Base-by-base conservation (phyloP, 2,797 vertebrate genomes). In the Melanotaenia trifasciata region DNA sequence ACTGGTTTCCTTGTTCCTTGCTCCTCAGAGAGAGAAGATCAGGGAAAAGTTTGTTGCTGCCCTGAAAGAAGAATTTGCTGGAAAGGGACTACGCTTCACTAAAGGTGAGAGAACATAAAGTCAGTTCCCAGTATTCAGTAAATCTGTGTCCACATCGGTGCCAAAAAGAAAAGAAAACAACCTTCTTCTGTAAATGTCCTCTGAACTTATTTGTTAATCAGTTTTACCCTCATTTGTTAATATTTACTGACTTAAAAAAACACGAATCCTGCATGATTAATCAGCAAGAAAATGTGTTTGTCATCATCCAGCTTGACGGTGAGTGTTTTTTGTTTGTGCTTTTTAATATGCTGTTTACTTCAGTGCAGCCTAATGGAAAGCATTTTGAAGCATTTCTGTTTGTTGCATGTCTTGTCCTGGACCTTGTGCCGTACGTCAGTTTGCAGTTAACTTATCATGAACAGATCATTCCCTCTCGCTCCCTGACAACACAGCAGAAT, bases 31-130 rank as follows among this genome's bases (percentile, higher is more conserved):
- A 85, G 98, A 99, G 84, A 96, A 94, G 91, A 99, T 99, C 77
- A 94, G 96, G 72, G 97, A 99, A 93, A 99, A 97, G 85, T 99
- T 99, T 72, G 97, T 99, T 70, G 95, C 96, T 47, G 98, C 98
- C 40, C 84, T 99, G 82, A 96, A 98, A 87, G 90, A 96, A 63
- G 96, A 99, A 84, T 99, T 99, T 94, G 97, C 97, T 5, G 98
- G 97, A 68, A 99, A 98, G 85, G 98, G 98, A 9, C 92, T 99
- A 2, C 91, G 94, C 47, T 99, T 99, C 90, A 98, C 97, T 14
- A 93, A 94, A 96, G 97, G 97, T 99, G 78, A 77, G 90, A 67
- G 26, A 32, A 24, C 30, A 4, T 0, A 36, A 36, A 13, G 9
- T 4, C 1, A 45, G 3, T 38, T 18, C 0, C 6, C n/a, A 43